Evolutionary conservation across 2,113 vertebrate species (phyloP).

Genomic region (mouse (Mus musculus)): DNA sequence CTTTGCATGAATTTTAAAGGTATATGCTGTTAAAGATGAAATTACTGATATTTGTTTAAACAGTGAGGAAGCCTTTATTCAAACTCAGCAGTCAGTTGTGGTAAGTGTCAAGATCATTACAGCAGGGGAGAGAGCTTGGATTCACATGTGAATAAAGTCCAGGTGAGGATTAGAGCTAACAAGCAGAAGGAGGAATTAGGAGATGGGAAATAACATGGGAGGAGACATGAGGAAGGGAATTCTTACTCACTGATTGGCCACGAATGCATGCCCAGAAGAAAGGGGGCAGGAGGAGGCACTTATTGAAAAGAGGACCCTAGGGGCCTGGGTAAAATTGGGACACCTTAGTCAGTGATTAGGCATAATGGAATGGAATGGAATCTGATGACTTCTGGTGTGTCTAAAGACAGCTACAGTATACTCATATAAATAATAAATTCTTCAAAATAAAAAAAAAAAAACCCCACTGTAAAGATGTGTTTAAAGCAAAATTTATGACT

Average conservation of each 20-base stretch:
- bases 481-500: not conserved
- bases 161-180: not conserved
- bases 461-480: not conserved
- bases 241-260: not conserved
- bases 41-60: not conserved
- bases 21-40: constrained; percentile 21
- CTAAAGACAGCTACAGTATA: too few species aligned
- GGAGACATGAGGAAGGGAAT: not conserved
- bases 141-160: not conserved
- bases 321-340: not conserved
- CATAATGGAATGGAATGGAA: too few species aligned
- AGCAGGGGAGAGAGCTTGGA: not conserved
- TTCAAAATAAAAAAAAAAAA: too few species aligned
- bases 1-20: constrained; percentile 46
- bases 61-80: not conserved
- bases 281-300: not conserved
- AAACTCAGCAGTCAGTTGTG: not conserved
- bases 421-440: too few species aligned
- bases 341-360: not conserved
- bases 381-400: too few species aligned
- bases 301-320: not conserved
- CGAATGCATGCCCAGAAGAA: not conserved
- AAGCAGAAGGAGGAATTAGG: not conserved
- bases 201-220: not conserved
- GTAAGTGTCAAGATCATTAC: not conserved